Percentiles rank a stretch among this genome's conserved stretches.
Evolutionary conservation across 2,888 invertebrate species (phyloP).

Genomic region (Drosophila paranaensis): DNA sequence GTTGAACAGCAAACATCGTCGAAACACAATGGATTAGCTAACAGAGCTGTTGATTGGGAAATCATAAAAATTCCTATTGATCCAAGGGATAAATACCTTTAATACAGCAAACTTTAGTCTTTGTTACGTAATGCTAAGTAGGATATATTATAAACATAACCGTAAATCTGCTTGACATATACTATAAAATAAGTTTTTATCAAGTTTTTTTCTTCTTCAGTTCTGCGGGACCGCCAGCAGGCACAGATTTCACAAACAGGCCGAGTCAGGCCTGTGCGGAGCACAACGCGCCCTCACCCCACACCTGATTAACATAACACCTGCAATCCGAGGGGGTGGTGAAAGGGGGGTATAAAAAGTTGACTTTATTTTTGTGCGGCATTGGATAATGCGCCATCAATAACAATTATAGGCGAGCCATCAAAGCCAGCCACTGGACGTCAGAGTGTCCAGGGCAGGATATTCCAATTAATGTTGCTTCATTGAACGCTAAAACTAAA

Average conservation of each 20-base stretch:
- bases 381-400: slow-evolving; percentile 69
- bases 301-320: slow-evolving; percentile 42
- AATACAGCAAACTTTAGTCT: not conserved
- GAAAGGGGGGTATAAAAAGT: slow-evolving; percentile 25
- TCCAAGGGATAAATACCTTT: not conserved
- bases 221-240: not conserved
- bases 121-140: not conserved
- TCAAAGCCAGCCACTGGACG: slow-evolving; percentile 60
- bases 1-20: slow-evolving; percentile 3
- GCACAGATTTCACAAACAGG: slow-evolving; percentile 32
- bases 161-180: not conserved
- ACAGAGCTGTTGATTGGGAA: slow-evolving; percentile 12
- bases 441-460: slow-evolving; percentile 58
- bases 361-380: slow-evolving; percentile 14
- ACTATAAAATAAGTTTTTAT: slow-evolving; percentile 15
- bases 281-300: not conserved
- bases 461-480: slow-evolving; percentile 76
- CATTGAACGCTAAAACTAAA: slow-evolving; percentile 65
- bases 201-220: not conserved
- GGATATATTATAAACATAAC: not conserved
- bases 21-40: slow-evolving; percentile 15
- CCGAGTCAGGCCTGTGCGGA: slow-evolving; percentile 8
- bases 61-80: slow-evolving; percentile 13
- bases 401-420: slow-evolving; percentile 66
- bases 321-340: slow-evolving; percentile 7